A percentile compares a stretch with the other conserved stretches of the same genome.
phyloP scores from a whole-genome alignment of 2,113 vertebrate species.

The Camelus dromedarius region DNA sequence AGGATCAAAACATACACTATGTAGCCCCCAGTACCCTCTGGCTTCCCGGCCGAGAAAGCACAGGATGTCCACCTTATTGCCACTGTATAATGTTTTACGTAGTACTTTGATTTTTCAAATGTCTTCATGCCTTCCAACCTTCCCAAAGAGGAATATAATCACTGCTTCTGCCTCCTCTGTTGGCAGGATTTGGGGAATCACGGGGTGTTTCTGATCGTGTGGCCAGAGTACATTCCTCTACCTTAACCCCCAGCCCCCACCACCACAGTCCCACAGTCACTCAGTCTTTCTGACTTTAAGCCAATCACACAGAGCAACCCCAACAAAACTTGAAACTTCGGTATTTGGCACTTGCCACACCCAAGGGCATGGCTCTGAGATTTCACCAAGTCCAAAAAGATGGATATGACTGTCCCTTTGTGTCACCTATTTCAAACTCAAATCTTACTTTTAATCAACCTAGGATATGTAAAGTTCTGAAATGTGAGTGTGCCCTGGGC shows the following conservation, averaged over 20 bases:
- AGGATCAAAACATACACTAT: background rate
- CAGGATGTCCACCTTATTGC: background rate
- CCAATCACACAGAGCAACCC: background rate
- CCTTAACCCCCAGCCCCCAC: background rate
- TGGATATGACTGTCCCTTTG: background rate
- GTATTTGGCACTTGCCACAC: background rate
- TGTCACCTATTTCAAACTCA: background rate
- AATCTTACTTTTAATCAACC: background rate
- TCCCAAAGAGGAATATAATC: background rate
- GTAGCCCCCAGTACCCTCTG: background rate
- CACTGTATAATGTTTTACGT: background rate
- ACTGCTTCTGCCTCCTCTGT: background rate
- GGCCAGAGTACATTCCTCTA: background rate
- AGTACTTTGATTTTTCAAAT: conserved; percentile 6
- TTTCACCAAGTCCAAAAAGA: background rate
- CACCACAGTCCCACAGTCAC: background rate
- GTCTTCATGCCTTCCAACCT: background rate
- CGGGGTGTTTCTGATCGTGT: background rate
- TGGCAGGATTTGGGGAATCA: background rate
- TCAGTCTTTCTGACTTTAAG: background rate
- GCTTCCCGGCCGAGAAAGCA: background rate
- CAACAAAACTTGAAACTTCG: conserved; percentile 6
- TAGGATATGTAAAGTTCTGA: background rate
- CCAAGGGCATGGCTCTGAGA: background rate
- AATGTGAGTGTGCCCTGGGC: background rate